phyloP scores from a whole-genome alignment of 2,113 vertebrate species.

The Elanus axillaris region DNA sequence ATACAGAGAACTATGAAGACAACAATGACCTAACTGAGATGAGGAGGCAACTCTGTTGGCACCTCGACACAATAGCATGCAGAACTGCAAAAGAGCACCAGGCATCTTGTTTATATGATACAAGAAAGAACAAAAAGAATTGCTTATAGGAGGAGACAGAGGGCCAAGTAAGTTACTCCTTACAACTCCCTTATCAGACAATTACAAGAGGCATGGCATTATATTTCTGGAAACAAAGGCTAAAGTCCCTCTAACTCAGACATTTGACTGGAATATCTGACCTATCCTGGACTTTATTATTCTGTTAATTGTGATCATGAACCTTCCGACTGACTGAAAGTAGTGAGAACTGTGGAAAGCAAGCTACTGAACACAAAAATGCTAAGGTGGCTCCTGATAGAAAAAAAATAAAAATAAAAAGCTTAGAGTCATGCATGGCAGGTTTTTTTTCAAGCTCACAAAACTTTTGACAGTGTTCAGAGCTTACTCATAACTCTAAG shows the following conservation, averaged over 20 bases:
- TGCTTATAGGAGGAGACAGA: neutral
- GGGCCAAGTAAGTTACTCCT: neutral
- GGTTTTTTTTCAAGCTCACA: neutral
- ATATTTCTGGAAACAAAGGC: neutral
- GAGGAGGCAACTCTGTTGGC: neutral
- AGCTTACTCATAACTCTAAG: neutral
- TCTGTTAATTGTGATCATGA: neutral
- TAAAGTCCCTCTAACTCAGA: neutral
- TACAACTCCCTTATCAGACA: neutral
- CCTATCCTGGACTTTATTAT: neutral
- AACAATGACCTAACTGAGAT: fast-evolving
- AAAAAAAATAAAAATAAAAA: neutral
- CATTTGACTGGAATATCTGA: neutral
- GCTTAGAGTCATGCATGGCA: neutral
- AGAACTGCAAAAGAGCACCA: neutral
- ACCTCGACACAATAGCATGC: neutral
- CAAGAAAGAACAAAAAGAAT: neutral
- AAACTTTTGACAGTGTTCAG: neutral
- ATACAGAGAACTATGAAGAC: neutral
- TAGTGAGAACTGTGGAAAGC: neutral
- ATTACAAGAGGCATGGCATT: neutral
- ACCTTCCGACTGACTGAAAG: neutral
- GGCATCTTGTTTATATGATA: neutral
- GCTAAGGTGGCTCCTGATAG: neutral
- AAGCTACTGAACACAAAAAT: neutral